phyloP scores from a whole-genome alignment of 2,888 invertebrate genomes.

The Eupithecia tripunctaria region DNA sequence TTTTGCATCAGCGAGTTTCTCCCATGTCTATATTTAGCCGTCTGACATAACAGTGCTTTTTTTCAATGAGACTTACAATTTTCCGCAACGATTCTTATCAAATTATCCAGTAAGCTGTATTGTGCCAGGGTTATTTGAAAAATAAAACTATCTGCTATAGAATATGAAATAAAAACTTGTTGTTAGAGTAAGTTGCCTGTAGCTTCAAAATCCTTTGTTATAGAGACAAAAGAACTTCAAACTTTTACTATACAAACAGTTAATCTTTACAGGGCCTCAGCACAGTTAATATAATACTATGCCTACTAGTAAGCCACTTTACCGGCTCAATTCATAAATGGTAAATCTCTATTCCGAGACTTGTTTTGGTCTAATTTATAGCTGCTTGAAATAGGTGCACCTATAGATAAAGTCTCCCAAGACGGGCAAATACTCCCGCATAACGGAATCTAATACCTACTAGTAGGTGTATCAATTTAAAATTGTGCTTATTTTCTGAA shows the following conservation, averaged over 20 bases:
- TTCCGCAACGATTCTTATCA: background rate
- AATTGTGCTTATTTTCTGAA: too few relatives aligned
- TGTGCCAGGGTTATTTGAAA: background rate
- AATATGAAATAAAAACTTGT: background rate
- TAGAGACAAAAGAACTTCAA: background rate
- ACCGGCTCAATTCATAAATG: background rate
- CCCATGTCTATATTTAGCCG: slow-evolving; percentile 11
- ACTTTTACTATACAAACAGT: background rate
- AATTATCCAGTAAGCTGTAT: background rate
- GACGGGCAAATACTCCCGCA: background rate
- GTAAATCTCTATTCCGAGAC: background rate
- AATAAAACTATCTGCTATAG: background rate
- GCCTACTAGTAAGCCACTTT: slow-evolving; percentile 4
- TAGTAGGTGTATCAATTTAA: too few relatives aligned
- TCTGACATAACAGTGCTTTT: slow-evolving; percentile 2
- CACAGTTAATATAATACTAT: too few relatives aligned
- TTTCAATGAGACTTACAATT: background rate
- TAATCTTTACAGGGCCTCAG: background rate
- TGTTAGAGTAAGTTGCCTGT: background rate
- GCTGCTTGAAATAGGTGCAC: background rate
- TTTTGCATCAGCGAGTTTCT: slow-evolving; percentile 4
- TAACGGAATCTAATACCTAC: background rate
- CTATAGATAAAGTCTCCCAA: background rate
- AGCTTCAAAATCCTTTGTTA: background rate
- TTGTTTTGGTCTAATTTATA: background rate